Conservation (phyloP, 2,113 vertebrate genomes). For the Cyprinodon brontotheroides region DNA sequence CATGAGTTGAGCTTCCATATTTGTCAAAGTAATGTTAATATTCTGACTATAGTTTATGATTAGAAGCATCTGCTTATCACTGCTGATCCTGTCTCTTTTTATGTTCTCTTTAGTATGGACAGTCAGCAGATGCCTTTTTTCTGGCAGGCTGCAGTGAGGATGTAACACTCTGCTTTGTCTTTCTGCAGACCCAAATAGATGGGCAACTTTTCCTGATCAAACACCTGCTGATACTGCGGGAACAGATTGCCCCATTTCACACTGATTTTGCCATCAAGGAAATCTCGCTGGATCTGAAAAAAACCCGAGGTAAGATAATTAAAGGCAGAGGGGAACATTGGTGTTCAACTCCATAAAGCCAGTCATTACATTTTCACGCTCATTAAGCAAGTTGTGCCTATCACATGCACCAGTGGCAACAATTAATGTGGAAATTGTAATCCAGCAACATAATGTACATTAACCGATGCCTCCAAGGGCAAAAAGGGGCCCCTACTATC, state of each 20-base stretch:
- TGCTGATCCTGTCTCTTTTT: constrained; percentile 49
- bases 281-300: constrained; percentile 99
- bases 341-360: constrained; percentile 69
- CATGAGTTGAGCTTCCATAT: constrained; percentile 39
- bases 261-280: constrained; percentile 99
- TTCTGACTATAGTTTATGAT: constrained; percentile 58
- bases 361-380: constrained; percentile 72
- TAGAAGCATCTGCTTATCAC: constrained; percentile 54
- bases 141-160: constrained; percentile 59
- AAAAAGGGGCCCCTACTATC: constrained; percentile 47
- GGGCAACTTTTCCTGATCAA: constrained; percentile 99
- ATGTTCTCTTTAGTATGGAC: constrained; percentile 41
- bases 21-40: constrained; percentile 43
- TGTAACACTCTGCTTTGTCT: constrained; percentile 73
- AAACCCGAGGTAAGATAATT: constrained; percentile 93
- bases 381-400: constrained; percentile 74
- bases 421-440: constrained; percentile 76
- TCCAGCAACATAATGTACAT: constrained; percentile 69
- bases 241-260: constrained; percentile 99
- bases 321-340: constrained; percentile 65
- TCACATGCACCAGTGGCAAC: constrained; percentile 74
- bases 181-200: constrained; percentile 89
- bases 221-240: constrained; percentile 97
- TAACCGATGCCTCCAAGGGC: constrained; percentile 69
- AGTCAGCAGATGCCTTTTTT: constrained; percentile 64